Percentiles rank a stretch among this genome's conserved stretches.
These are phyloP conservation scores for Omphaloscelis lunosa DNA, from an alignment of 2,888 invertebrate species.

Conservation along the genomic window DNA sequence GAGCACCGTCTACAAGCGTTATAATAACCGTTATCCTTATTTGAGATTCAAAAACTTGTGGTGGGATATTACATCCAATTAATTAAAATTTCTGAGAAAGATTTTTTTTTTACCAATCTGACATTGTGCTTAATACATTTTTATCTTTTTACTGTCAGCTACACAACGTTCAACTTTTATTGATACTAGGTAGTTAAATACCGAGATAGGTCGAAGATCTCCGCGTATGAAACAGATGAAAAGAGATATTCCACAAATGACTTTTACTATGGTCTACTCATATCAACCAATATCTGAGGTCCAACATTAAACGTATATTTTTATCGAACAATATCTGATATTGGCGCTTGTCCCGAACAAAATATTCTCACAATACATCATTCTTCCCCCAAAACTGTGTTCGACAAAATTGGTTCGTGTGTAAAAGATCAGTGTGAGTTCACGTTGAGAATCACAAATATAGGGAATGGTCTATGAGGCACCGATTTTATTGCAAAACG, in stretches of 20 bases:
- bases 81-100: conserved; percentile 41
- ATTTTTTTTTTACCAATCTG: conserved; percentile 17
- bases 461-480: conserved; percentile 75
- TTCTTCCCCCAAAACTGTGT: conserved; percentile 64
- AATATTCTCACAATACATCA: conserved; percentile 69
- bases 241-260: conserved; percentile 5
- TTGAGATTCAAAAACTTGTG: conserved; percentile 48
- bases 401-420: conserved; percentile 75
- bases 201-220: conserved; percentile 43
- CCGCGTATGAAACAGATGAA: conserved; percentile 22
- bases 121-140: conserved; percentile 22
- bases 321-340: conserved; percentile 60
- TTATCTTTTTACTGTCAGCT: conserved; percentile 25
- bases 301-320: conserved; percentile 50
- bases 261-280: conserved; percentile 9
- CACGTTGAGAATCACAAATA: conserved; percentile 77
- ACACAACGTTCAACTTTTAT: conserved; percentile 38
- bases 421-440: conserved; percentile 73
- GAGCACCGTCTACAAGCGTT: conserved; percentile 19
- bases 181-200: conserved; percentile 36
- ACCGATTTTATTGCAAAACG: conserved; percentile 80
- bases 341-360: conserved; percentile 56
- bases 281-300: conserved; percentile 28
- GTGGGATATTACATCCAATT: conserved; percentile 38
- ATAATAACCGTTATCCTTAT: conserved; percentile 50